Base-by-base conservation (phyloP, 2,797 vertebrate species). In the Sebastes kiyomatsui region DNA sequence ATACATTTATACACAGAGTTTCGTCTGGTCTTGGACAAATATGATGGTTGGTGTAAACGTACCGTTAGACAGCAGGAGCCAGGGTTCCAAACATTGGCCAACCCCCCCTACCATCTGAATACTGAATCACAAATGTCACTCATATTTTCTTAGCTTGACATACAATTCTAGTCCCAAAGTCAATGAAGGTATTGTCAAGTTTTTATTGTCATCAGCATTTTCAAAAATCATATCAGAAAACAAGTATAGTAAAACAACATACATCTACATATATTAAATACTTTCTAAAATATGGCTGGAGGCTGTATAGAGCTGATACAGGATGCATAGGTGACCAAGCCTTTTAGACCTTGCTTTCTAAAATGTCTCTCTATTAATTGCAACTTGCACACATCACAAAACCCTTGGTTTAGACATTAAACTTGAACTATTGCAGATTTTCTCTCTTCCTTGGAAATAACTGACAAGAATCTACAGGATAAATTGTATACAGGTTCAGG, bases 171-270 rank as follows among this genome's bases (percentile, higher is more conserved):
- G 5, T 70, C 23, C 16, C 35, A 81, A 54, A 77, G 62, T 59
- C 62, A 80, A 20, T 25, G 77, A 32, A 33, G 3, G 49, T 56
- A 67, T 75, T 74, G 4, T 84, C 30, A 80, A 46, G 67, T 80
- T 86, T 91, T 92, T 91, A 91, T 94, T 93, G 42, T 80, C 49
- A 83, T 85, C 42, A 87, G 58, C 64, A 82, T 81, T 82, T 87
- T 88, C 84, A 87, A 92, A 93, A 93, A 82, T 71, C 68, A 85
- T 65, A 58, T 79, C 70, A 90, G 68, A 73, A 89, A 89, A 87
- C 78, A 86, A 77, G 73, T 33, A 80, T 27, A 20, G 25, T 61
- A 75, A 76, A 82, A 82, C 54, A 67, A 75, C 25, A 58, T 33
- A 54, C 25, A 79, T 81, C 66, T 81, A 62, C 30, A 38, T 49